Conservation (phyloP, 2,888 invertebrate genomes). For the Mamestra brassicae region DNA sequence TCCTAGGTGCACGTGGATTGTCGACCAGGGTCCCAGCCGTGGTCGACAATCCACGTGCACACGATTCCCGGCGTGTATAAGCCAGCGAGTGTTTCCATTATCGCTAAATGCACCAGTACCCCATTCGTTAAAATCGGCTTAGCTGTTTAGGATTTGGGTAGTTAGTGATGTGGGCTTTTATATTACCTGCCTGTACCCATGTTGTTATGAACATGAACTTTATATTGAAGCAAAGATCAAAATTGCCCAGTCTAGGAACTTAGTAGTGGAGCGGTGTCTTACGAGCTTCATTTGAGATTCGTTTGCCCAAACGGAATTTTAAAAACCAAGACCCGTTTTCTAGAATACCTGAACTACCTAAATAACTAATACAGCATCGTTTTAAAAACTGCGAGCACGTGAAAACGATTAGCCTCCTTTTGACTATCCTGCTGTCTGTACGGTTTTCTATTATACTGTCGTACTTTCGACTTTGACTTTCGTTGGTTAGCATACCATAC, state of each 20-base stretch:
- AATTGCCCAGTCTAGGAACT: slow-evolving; percentile 1
- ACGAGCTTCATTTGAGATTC: background rate
- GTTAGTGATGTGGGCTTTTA: slow-evolving; percentile 13
- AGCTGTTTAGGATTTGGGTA: slow-evolving; percentile 31
- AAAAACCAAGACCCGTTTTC: background rate
- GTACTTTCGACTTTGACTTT: too few relatives aligned
- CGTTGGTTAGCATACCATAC: slow-evolving; percentile 12
- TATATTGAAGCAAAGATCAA: background rate
- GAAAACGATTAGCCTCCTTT: slow-evolving; percentile 10
- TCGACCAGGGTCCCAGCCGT: too few relatives aligned
- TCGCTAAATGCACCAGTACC: slow-evolving; percentile 41
- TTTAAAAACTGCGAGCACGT: background rate
- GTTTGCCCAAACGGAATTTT: background rate
- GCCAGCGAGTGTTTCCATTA: slow-evolving; percentile 32
- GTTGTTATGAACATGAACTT: slow-evolving; percentile 1
- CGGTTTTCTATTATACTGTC: slow-evolving; percentile 19
- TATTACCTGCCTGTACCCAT: slow-evolving; percentile 2
- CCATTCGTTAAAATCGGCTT: slow-evolving; percentile 37
- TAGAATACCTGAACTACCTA: background rate
- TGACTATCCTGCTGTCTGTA: background rate
- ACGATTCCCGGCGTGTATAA: slow-evolving; percentile 6
- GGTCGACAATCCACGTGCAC: background rate
- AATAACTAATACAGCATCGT: background rate
- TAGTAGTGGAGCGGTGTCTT: background rate
- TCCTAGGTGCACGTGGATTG: background rate